Evolutionary conservation across 2,888 invertebrate genomes (phyloP).

Genomic region (Homarus gammarus): DNA sequence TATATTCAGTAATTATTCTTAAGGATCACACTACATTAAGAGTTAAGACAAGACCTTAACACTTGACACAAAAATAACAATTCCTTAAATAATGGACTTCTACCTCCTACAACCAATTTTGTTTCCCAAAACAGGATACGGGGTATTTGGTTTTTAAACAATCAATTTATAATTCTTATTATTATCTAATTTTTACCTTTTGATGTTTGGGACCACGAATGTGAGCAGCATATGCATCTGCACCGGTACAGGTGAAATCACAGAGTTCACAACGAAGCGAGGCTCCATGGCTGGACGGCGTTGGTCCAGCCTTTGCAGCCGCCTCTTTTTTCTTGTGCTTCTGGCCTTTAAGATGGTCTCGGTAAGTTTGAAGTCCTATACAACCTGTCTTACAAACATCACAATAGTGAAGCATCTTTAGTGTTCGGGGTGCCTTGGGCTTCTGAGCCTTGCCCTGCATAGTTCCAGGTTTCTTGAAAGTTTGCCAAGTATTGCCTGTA

Average conservation of each 20-base stretch:
- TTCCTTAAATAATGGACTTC: too few relatives aligned
- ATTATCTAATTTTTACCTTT: conserved; percentile 90
- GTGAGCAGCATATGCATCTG: conserved; percentile 98
- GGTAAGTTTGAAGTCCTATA: conserved; percentile 91
- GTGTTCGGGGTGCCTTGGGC: conserved; percentile 88
- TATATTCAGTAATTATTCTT: too few relatives aligned
- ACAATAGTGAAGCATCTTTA: conserved; percentile 97
- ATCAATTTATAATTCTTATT: background rate
- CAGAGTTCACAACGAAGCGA: conserved; percentile 97
- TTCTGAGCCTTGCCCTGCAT: conserved; percentile 78
- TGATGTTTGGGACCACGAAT: conserved; percentile 98
- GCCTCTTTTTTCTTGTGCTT: conserved; percentile 99
- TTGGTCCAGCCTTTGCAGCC: conserved; percentile 84
- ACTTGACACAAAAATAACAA: too few relatives aligned
- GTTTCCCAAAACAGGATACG: too few relatives aligned
- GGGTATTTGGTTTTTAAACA: too few relatives aligned
- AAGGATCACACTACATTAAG: too few relatives aligned
- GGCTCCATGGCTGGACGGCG: conserved; percentile 82
- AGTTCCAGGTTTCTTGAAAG: conserved; percentile 69
- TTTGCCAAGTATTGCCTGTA: conserved; percentile 81
- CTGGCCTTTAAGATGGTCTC: conserved; percentile 98
- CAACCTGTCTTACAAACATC: conserved; percentile 99
- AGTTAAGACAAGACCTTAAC: too few relatives aligned
- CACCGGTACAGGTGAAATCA: conserved; percentile 98
- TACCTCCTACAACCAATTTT: too few relatives aligned